Conservation (phyloP, 2,797 vertebrate genomes). For the Myioborus melanocephalus region DNA sequence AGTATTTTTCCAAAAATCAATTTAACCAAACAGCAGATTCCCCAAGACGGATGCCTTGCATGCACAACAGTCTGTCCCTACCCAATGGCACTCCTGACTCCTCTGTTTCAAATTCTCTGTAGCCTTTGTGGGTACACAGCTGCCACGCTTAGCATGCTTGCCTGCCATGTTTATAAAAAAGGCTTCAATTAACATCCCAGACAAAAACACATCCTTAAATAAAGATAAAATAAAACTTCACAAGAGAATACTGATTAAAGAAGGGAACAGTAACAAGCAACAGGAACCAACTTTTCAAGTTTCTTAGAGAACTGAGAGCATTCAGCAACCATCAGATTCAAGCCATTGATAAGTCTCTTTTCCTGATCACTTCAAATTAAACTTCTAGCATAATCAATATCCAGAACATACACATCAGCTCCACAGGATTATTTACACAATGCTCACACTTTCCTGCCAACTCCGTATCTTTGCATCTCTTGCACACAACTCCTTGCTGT, state of each 20-base stretch:
- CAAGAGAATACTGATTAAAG: background rate
- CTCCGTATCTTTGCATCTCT: background rate
- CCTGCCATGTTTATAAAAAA: background rate
- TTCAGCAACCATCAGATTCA: background rate
- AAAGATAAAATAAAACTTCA: background rate
- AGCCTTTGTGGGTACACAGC: background rate
- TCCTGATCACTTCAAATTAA: background rate
- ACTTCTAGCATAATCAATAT: background rate
- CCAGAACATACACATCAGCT: background rate
- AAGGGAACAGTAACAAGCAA: background rate
- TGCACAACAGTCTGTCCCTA: no score
- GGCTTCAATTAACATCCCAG: background rate
- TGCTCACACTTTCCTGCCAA: background rate
- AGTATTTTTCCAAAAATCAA: rapidly evolving
- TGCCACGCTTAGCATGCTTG: background rate
- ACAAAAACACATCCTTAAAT: background rate
- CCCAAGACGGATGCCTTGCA: background rate
- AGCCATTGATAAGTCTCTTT: background rate
- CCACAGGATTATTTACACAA: background rate
- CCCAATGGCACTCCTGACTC: background rate
- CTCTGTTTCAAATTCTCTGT: background rate
- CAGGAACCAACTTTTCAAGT: background rate
- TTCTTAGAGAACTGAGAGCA: background rate
- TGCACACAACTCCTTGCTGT: background rate
- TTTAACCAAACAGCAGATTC: background rate